Evolutionary conservation across 2,888 invertebrate species (phyloP), one percentile per base, ranked within the genome.

Genomic region (Melieria crassipennis): DNA sequence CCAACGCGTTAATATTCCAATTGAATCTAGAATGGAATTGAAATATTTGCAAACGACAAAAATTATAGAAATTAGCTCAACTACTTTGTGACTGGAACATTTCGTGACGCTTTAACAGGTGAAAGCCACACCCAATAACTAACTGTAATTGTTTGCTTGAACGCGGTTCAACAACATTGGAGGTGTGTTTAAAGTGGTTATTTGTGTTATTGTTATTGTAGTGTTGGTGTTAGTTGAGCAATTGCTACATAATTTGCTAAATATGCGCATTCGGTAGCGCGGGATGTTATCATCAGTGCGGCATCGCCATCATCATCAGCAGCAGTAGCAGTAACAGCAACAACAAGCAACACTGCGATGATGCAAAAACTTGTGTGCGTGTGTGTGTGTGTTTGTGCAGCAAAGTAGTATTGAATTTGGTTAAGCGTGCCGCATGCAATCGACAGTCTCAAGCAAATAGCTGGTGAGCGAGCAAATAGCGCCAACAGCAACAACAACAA

Each of bases 381-480:
- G 52, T 52, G 4, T 11, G 4, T 11, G 11, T n/a, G 13, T 52
- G 52, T 52, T 30, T 30, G 30, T 52, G 52, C 52, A 52, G 13
- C 42, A 65, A 52, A 52, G 52, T 5, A 48, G 9, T 10, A 10
- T 48, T 48, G 62, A 48, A 65, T 56, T 56, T 56, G 56, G 6
- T 65, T 56, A 65, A 65, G 56, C 56, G 65, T 56, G 56, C 65
- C 65, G 55, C 56, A 65, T 56, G 65, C 65, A 65, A 55, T 56
- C 30, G 30, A 30, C 30, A 30, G 30, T 11, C n/a, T 42, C 63
- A 11, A 48, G 13, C 62, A 60, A 43, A 10, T 43, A 62, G n/a
- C 62, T 10, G 16, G 45, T 11, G 11, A 7, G 46, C 5, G 9
- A 62, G 1, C 62, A 45, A 52, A 58, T 42, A 58, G 43, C 16